Base-by-base conservation (phyloP, 1,140 invertebrate species). In the Fragariocoptes setiger region DNA sequence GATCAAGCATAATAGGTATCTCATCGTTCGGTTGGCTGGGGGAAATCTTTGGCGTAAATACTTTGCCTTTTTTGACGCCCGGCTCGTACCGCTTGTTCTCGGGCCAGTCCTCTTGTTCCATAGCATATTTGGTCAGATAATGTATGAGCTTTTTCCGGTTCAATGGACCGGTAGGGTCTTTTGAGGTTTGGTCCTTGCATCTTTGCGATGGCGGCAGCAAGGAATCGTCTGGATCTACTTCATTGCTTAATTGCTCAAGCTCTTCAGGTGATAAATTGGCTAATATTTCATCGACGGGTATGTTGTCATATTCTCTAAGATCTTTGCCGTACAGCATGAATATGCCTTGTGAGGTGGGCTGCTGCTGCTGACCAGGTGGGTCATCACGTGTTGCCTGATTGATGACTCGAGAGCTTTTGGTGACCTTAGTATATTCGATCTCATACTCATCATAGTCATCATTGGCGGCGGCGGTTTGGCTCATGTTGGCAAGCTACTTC, bases 181-280 rank as follows among this genome's bases (percentile, higher is more conserved):
- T 97, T 49, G 72, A 70, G 53, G 88, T 97, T 53, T 88, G 79
- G 54, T 95, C 83, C 55, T 76, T 78, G 58, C 75, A 86, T 51
- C 90, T 69, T 65, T 94, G 80, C 42, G 74, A 74, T 35, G 92
- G 83, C 43, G 90, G 90, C 56, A 97, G 67, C 58, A 92, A 72
- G 49, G 75, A 74, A 62, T 99, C 90, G 68, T 97, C 88, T 49
- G 90, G 88, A 66, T 97, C 90, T 45, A 95, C 85, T 69, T 97
- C 88, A 62, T 82, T 85, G 50, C 85, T 85, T 44, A 97, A 65
- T 58, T 94, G 78, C 51, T 85, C 85, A 39, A 99, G 71, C 64
- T 99, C 90, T 57, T 94, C 88, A 14, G 74, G 68, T 42, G 85
- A 76, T 37, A 99, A 65, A 54, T 92, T 80, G 31, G 76, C 65